Evolutionary conservation across 1,140 invertebrate species (phyloP).

Genomic region (Protaetia brevitarsis): DNA sequence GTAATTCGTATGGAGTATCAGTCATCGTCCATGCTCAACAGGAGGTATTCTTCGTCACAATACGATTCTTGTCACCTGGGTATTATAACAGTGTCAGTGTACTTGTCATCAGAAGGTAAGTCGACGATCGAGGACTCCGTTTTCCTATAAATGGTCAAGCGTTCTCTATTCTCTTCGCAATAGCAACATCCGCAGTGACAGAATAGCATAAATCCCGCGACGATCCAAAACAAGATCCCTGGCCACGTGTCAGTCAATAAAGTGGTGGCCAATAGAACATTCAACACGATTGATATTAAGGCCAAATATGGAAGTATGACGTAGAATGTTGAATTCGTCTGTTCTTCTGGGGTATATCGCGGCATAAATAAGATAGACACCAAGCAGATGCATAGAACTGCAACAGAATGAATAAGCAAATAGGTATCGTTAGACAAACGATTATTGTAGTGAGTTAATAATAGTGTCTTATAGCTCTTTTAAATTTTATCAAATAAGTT

Average conservation of each 20-base stretch:
- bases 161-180: conserved; percentile 7
- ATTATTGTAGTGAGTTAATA: no score
- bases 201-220: conserved; percentile 3
- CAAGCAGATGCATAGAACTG: conserved; percentile 9
- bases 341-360: not conserved
- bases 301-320: conserved; percentile 27
- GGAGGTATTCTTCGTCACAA: conserved; percentile 1
- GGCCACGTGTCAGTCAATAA: conserved; percentile 32
- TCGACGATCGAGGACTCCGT: not conserved
- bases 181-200: conserved; percentile 10
- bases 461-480: no score
- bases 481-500: no score
- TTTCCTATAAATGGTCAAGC: conserved; percentile 7
- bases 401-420: not conserved
- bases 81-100: conserved; percentile 18
- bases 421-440: not conserved
- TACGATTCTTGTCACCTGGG: conserved; percentile 5
- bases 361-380: not conserved
- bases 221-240: conserved; percentile 31
- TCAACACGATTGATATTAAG: conserved; percentile 28
- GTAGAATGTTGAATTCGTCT: not conserved
- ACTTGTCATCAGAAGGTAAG: conserved; percentile 3
- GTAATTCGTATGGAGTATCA: conserved; percentile 1
- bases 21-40: not conserved
- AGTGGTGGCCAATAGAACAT: conserved; percentile 25